Evolutionary conservation across 2,888 invertebrate genomes (phyloP), one percentile per base, ranked within the genome.

Genomic region (Lysandra coridon): DNA sequence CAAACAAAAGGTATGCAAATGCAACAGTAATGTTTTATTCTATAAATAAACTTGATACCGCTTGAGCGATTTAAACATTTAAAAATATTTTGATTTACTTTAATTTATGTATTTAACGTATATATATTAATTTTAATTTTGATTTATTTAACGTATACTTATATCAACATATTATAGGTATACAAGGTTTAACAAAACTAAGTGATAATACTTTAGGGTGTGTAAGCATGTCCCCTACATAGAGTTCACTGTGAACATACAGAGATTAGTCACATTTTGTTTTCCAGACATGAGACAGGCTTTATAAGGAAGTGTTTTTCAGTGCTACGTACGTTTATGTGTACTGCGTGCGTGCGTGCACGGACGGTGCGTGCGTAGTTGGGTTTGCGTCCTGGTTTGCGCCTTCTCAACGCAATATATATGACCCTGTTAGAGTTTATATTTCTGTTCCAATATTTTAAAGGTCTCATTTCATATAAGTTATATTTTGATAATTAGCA

Each of bases 331-430:
- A 37, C 1, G 69, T 37, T 37, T 69, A 69, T 14, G 69, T 69
- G 69, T 69, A 33, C 69, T 33, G 33, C 30, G 30, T 64, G 23
- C 30, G 33, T 69, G 69, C 17, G 33, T 14, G 14, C 69, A 23
- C 23, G 23, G 33, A 33, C 30, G 4, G 69, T 33, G 33, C 69
- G 69, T 69, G 69, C 69, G 69, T 14, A 33, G 33, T 69, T 12
- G 6, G 14, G 33, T 30, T 69, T 33, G 69, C 69, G 33, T 69
- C 37, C 33, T 33, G 33, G 69, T 69, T 69, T 14, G 69, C 69
- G 33, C 69, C 69, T 69, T 37, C 69, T 37, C 69, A 69, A 69
- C 33, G 33, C 33, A 69, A 69, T 69, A 69, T 69, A 33, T 69
- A 14, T 17, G 69, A 33, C 69, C 33, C 69, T 30, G 14, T 33